These are phyloP conservation scores for Heliconius eleuchia DNA, from an alignment of 1,140 invertebrate species.

Conservation along the genomic window DNA sequence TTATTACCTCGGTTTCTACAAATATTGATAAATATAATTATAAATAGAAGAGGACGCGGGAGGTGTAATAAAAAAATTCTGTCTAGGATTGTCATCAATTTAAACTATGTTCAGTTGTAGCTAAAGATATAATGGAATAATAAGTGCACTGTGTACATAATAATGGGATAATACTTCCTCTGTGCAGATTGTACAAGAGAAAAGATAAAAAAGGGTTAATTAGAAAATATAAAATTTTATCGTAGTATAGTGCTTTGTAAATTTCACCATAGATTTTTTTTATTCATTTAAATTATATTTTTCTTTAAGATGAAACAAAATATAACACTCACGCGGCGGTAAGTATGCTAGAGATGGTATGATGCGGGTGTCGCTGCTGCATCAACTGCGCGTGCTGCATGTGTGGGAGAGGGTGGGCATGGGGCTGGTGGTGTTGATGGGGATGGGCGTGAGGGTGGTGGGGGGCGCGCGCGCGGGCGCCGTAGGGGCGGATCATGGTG, in stretches of 20 bases:
- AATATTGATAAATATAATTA: background rate
- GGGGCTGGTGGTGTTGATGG: constrained; percentile 68
- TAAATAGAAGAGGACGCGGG: background rate
- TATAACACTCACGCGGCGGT: constrained; percentile 62
- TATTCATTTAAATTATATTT: too few relatives aligned
- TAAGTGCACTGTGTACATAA: too few relatives aligned
- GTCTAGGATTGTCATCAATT: too few relatives aligned
- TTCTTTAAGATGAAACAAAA: background rate
- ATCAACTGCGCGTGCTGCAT: constrained; percentile 83
- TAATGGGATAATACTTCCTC: too few relatives aligned
- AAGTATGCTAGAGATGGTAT: constrained; percentile 67
- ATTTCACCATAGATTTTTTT: too few relatives aligned
- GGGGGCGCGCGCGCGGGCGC: constrained; percentile 48
- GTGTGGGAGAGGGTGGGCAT: background rate
- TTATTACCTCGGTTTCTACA: constrained; percentile 50
- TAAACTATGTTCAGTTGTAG: too few relatives aligned
- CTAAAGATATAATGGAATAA: too few relatives aligned
- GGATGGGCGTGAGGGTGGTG: constrained; percentile 43
- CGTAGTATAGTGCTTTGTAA: too few relatives aligned
- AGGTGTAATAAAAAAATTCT: too few relatives aligned
- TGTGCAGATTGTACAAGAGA: too few relatives aligned
- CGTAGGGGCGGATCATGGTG: constrained; percentile 61
- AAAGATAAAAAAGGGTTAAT: too few relatives aligned
- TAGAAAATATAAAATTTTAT: too few relatives aligned
- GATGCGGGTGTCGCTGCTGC: constrained; percentile 83